phyloP scores from a whole-genome alignment of 1,140 invertebrate species.

The Aradophagus sp. region DNA sequence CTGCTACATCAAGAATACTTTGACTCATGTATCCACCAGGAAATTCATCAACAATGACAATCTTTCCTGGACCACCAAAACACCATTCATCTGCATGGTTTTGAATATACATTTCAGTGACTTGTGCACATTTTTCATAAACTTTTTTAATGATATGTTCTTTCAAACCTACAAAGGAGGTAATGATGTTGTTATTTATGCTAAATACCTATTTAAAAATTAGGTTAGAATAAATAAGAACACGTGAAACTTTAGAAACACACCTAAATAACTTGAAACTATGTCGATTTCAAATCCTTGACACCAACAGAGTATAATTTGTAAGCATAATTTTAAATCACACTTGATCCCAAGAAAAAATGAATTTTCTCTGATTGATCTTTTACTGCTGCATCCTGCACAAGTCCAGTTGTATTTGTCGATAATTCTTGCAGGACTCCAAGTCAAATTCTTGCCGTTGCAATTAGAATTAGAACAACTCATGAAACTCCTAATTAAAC shows the following conservation, averaged over 20 bases:
- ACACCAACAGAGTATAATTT: slow-evolving; percentile 75
- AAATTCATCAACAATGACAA: slow-evolving; percentile 75
- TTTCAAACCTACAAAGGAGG: slow-evolving; percentile 71
- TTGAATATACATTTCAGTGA: slow-evolving; percentile 69
- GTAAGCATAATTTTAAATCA: slow-evolving; percentile 71
- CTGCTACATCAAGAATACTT: slow-evolving; percentile 57
- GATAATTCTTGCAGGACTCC: slow-evolving; percentile 72
- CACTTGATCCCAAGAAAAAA: slow-evolving; percentile 74
- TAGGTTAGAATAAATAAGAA: too few species aligned
- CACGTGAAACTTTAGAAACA: too few species aligned
- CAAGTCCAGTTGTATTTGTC: slow-evolving; percentile 75
- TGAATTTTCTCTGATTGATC: slow-evolving; percentile 72
- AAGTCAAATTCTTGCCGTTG: slow-evolving; percentile 67
- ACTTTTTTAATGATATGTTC: slow-evolving; percentile 71
- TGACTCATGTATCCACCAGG: slow-evolving; percentile 72
- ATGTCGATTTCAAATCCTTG: slow-evolving; percentile 66
- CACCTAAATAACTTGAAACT: slow-evolving; percentile 60
- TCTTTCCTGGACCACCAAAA: slow-evolving; percentile 68
- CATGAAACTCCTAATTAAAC: slow-evolving; percentile 67
- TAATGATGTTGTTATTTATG: too few species aligned
- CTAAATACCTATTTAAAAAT: too few species aligned
- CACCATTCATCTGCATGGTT: slow-evolving; percentile 70
- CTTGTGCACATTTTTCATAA: slow-evolving; percentile 70
- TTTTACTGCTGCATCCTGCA: slow-evolving; percentile 66
- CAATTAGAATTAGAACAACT: slow-evolving; percentile 68